Percentiles rank a stretch among this genome's conserved stretches.
Conservation (phyloP, 2,113 vertebrate species). For the Atlantisia rogersi region DNA sequence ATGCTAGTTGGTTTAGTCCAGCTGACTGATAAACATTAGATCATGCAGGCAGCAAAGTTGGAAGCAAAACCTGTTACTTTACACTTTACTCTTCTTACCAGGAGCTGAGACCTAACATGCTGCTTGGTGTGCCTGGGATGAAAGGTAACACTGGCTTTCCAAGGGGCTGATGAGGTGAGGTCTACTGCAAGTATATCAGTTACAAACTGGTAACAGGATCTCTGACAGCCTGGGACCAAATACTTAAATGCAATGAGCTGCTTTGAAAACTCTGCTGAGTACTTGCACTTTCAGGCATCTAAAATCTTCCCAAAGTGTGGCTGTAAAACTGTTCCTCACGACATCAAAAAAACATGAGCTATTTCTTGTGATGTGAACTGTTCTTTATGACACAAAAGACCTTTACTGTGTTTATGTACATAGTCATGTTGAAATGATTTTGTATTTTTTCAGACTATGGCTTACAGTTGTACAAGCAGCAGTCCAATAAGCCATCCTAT, state of each 20-base stretch:
- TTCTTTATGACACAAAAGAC: neutral
- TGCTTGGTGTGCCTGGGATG: neutral
- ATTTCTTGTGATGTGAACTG: neutral
- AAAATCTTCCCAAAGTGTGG: neutral
- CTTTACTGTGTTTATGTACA: neutral
- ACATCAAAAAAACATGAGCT: neutral
- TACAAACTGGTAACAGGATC: neutral
- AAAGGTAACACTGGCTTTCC: neutral
- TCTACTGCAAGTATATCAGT: neutral
- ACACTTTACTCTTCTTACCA: neutral
- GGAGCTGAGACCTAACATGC: neutral
- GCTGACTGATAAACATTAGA: neutral
- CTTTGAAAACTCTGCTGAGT: neutral
- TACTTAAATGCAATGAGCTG: neutral
- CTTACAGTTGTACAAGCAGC: neutral
- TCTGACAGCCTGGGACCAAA: neutral
- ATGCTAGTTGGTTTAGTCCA: neutral
- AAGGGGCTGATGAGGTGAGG: neutral
- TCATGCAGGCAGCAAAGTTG: fast-evolving
- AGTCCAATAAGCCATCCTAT: neutral
- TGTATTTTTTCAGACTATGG: neutral
- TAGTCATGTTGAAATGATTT: neutral
- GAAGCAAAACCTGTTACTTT: neutral
- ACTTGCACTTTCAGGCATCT: neutral
- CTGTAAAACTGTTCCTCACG: neutral